Base-by-base conservation (phyloP, 2,797 vertebrate genomes). In the Sebastes variabilis region DNA sequence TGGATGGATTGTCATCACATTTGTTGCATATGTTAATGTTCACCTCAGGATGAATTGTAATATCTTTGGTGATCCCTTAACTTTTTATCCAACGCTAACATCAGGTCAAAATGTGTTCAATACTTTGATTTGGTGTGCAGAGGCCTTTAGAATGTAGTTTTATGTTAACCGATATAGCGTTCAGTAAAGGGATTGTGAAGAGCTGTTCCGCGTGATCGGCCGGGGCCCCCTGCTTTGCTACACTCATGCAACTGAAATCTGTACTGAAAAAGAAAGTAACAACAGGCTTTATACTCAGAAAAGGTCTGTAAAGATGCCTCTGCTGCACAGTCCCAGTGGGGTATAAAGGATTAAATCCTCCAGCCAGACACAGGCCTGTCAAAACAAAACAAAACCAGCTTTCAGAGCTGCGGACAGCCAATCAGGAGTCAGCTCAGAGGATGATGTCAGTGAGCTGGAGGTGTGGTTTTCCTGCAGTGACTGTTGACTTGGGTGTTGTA, bases 341-440 rank as follows among this genome's bases (percentile, higher is more conserved):
- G 83, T 83, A 83, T 77, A 91, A 91, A 85, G 89, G 88, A 88
- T 93, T 91, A 93, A 92, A 89, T 91, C 88, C 92, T 80, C 68
- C 69, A 87, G 88, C 85, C 87, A 89, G 90, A 92, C 92, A 89
- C 80, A 68, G 75, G 73, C 76, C 88, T 85, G 85, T 89, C 85
- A 78, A 92, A 89, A 90, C 82, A 69, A 84, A 72, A 89, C 89
- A 93, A 93, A 90, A 91, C 88, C 83, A 86, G 91, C 91, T 86
- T 92, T 91, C 83, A 90, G 81, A 87, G 82, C 79, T 30, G 64
- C 72, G 20, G 55, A 29, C 66, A 87, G 82, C 88, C 90, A 92
- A 92, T 90, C 88, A 77, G 86, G 70, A 65, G 59, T 61, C 59
- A 27, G 46, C 75, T 77, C 67, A 66, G 65, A 68, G 81, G 81